Evolutionary conservation across 2,797 vertebrate genomes (phyloP), one percentile per base, ranked within the genome.

Genomic region (Alauda arvensis): DNA sequence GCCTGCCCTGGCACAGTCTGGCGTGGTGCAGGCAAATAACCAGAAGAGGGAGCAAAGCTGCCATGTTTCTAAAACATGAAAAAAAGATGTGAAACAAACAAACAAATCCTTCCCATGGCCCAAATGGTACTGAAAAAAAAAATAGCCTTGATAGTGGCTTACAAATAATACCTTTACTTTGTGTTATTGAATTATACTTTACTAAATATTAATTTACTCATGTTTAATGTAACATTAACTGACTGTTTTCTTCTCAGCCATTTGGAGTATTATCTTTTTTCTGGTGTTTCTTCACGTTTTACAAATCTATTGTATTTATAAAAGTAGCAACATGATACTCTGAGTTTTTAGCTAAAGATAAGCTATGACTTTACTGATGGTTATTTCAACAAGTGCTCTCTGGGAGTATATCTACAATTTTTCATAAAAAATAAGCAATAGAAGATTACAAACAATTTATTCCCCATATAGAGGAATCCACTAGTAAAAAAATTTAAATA

Each of bases 41-140:
- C 97, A 98, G 96, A 91, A 98, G 97, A 97, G 97, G 97, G 97
- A 87, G 96, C 94, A 96, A 95, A 91, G 53, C 85, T 90, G 88
- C 82, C 43, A 2, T 52, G 3, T 51, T 85, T 83, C 55, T 40
- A 55, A 90, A 80, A 37, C 21, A 21, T 6, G 1, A 37, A 10
- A 34, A 28, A 66, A 39, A 17, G 7, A 21, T n/a, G 20, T 1
- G 10, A 82, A 84, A 51, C 40, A 57, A 89, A 21, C 25, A 61
- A 60, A 57, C 8, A 77, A 77, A 83, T 68, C 31, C 13, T 71
- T 5, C 18, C 16, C 26, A 4, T 56, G 7, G 10, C 21, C 16
- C 45, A 52, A 24, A 69, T 39, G 60, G 19, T 28, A 31, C 9
- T 56, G 45, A n/a, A 3, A 10, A 26, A 37, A 37, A 37, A 37